A percentile compares a stretch with the other conserved stretches of the same genome.
Evolutionary conservation across 1,140 invertebrate species (phyloP).

Genomic region (Archivesica marissinica): DNA sequence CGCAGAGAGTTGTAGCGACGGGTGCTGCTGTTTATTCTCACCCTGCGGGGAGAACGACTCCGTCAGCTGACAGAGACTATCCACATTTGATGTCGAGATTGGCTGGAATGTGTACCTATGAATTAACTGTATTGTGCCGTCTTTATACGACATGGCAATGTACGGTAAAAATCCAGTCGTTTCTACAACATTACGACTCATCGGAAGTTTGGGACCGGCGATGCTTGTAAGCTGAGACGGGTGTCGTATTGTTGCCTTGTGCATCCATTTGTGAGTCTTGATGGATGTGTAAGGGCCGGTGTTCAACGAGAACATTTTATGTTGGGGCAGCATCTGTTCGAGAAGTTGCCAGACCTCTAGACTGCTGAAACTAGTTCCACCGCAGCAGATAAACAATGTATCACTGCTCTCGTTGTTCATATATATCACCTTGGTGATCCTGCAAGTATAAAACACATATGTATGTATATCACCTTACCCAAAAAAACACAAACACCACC

Average conservation of each 20-base stretch:
- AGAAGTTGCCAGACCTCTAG: slow-evolving; percentile 94
- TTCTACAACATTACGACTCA: slow-evolving; percentile 86
- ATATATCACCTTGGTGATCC: slow-evolving; percentile 91
- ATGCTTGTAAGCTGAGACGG: slow-evolving; percentile 76
- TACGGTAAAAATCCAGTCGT: slow-evolving; percentile 88
- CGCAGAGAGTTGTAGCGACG: slow-evolving; percentile 57
- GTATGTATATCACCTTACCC: no score
- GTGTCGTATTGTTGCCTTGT: slow-evolving; percentile 84
- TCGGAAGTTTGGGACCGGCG: slow-evolving; percentile 79
- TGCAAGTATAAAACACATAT: slow-evolving; percentile 59
- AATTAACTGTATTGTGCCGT: slow-evolving; percentile 91
- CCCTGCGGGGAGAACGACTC: slow-evolving; percentile 53
- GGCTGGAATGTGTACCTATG: slow-evolving; percentile 90
- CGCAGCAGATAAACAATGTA: slow-evolving; percentile 90
- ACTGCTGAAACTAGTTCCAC: slow-evolving; percentile 85
- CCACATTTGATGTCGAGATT: slow-evolving; percentile 67
- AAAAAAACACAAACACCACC: no score
- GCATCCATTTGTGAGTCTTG: slow-evolving; percentile 88
- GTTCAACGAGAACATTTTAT: slow-evolving; percentile 89
- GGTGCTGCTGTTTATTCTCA: slow-evolving; percentile 10
- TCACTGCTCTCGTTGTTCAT: slow-evolving; percentile 92
- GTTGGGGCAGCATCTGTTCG: slow-evolving; percentile 91
- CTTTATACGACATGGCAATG: slow-evolving; percentile 89
- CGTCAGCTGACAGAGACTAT: slow-evolving; percentile 60
- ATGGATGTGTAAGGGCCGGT: slow-evolving; percentile 83